phyloP scores from a whole-genome alignment of 2,888 invertebrate species.

The Chaetogeoica ovagalla region DNA sequence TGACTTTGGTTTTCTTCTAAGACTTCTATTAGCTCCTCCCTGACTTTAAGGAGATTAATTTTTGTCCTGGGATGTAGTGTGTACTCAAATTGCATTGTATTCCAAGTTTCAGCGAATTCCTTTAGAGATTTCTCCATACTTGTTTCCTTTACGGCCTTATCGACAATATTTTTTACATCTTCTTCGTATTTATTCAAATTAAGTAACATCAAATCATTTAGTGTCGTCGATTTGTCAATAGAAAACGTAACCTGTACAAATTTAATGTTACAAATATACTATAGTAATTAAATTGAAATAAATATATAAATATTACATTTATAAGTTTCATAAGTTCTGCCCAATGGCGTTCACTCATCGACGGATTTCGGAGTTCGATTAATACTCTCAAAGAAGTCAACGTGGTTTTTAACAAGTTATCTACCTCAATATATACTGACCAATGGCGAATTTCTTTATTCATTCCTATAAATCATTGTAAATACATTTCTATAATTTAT shows the following conservation, averaged over 20 bases:
- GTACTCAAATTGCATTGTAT: slow-evolving; percentile 77
- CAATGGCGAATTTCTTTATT: slow-evolving; percentile 70
- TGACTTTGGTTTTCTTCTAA: slow-evolving; percentile 92
- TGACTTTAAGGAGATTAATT: slow-evolving; percentile 74
- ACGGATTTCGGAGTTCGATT: slow-evolving; percentile 90
- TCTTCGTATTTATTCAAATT: slow-evolving; percentile 92
- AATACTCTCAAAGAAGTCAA: slow-evolving; percentile 90
- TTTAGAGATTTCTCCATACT: slow-evolving; percentile 91
- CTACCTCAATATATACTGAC: slow-evolving; percentile 80
- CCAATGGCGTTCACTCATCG: slow-evolving; percentile 93
- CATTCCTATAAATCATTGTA: slow-evolving; percentile 60
- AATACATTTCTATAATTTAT: not conserved
- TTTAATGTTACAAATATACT: not conserved
- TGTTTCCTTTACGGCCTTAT: slow-evolving; percentile 94
- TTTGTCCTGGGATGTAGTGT: slow-evolving; percentile 81
- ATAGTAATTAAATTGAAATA: not conserved
- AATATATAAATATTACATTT: slow-evolving; percentile 64
- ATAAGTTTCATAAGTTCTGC: slow-evolving; percentile 90
- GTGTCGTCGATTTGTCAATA: slow-evolving; percentile 81
- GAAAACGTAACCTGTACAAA: slow-evolving; percentile 72
- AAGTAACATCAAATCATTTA: slow-evolving; percentile 83
- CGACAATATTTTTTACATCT: slow-evolving; percentile 89
- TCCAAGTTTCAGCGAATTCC: slow-evolving; percentile 83
- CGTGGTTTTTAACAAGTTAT: slow-evolving; percentile 85
- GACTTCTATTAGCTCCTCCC: slow-evolving; percentile 85